A percentile compares a stretch with the other conserved stretches of the same genome.
phyloP scores from a whole-genome alignment of 2,797 vertebrate genomes.

The Monodelphis domestica region DNA sequence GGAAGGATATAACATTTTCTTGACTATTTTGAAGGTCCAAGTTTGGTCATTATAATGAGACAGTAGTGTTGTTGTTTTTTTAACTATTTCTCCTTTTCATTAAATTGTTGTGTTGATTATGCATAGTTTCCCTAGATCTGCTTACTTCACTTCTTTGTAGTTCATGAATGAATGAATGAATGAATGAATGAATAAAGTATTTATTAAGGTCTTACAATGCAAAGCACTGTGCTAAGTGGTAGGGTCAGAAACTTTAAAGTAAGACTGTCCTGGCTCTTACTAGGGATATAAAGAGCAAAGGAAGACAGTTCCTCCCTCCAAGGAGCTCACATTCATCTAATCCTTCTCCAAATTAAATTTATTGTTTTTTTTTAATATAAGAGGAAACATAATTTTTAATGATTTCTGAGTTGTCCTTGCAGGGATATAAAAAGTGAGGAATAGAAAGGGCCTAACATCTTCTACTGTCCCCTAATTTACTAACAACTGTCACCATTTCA shows the following conservation, averaged over 20 bases:
- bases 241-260: background rate
- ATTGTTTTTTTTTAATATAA: background rate
- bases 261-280: background rate
- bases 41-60: background rate
- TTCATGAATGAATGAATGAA: background rate
- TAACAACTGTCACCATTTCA: background rate
- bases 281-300: background rate
- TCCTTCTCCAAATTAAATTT: background rate
- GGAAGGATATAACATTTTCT: background rate
- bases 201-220: background rate
- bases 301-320: background rate
- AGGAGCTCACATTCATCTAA: background rate
- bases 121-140: background rate
- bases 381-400: background rate
- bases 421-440: background rate
- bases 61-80: too few relatives aligned
- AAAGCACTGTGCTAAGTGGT: background rate
- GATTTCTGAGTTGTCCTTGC: background rate
- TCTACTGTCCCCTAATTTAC: background rate
- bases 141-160: background rate
- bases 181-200: background rate
- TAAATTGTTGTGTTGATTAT: background rate
- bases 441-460: background rate
- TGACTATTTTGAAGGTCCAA: background rate
- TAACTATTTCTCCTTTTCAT: background rate